Base-by-base conservation (phyloP, 2,113 vertebrate species). In the Lamprotornis superbus region DNA sequence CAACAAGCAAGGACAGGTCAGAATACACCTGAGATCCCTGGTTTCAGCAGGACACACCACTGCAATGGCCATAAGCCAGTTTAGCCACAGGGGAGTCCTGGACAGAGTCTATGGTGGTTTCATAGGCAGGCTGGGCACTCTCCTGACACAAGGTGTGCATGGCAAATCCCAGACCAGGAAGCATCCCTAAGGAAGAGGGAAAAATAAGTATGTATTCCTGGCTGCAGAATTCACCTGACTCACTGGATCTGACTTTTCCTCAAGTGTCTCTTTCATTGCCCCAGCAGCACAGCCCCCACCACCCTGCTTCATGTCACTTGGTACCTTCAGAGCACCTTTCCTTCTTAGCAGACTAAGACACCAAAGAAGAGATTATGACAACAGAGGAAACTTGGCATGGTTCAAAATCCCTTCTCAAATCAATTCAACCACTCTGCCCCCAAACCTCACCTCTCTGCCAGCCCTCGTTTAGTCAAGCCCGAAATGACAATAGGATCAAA, bases 401-500 rank as follows among this genome's bases (percentile, higher is more conserved):
- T 55, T 81, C 64, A 70, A 87, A 39, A 94, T 20, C 17, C 23
- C 15, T 63, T 83, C 33, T 37, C 14, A 19, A 10, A n/a, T 33
- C 25, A 42, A 13, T 35, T 57, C 37, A 84, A 23, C 2, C 18
- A n/a, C 46, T 73, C 59, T 52, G 21, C 13, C 47, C 63, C 25
- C 52, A 35, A 3, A 71, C 50, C 98, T 98, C 98, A 99, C 99
- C 99, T 99, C 97, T 99, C 99, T 40, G 99, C 99, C 77, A 99
- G 98, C 15, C 99, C 99, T 52, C 99, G 98, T 94, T 98, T 99
- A 85, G 99, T 99, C 93, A 99, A 98, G 57, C 99, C 99, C 0
- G 99, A 99, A 96, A 99, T 99, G 90, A 99, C 98, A 3, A 99
- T 99, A 42, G 99, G 99, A 94, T 99, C 99, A 9, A 99, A 99